Percentiles rank a stretch among this genome's conserved stretches.
phyloP scores from a whole-genome alignment of 2,797 vertebrate species.

The Rhinoraja longicauda region DNA sequence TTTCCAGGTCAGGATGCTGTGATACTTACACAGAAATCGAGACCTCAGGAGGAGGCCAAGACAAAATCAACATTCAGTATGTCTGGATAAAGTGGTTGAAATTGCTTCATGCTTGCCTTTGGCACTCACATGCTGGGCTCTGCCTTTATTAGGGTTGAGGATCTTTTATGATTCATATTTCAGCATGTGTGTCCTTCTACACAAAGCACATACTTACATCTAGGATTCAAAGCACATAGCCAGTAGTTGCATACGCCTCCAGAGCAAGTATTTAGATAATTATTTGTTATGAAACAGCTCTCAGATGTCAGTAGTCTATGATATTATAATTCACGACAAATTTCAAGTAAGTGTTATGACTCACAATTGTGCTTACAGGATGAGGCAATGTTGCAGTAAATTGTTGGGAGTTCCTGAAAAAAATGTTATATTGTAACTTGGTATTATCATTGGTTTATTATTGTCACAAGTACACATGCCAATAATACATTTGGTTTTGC shows the following conservation, averaged over 20 bases:
- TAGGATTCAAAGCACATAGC: not conserved
- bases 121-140: too few relatives aligned
- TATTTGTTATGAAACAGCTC: not conserved
- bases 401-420: not conserved
- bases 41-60: too few relatives aligned
- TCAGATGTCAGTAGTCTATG: not conserved
- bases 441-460: too few relatives aligned
- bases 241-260: not conserved
- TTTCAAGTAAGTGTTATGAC: not conserved
- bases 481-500: too few relatives aligned
- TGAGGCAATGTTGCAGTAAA: not conserved
- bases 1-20: too few relatives aligned
- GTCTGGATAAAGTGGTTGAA: too few relatives aligned
- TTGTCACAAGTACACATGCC: too few relatives aligned
- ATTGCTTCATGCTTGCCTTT: too few relatives aligned
- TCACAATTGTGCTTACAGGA: not conserved
- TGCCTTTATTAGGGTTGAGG: not conserved
- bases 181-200: not conserved
- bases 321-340: not conserved
- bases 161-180: not conserved
- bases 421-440: too few relatives aligned
- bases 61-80: too few relatives aligned
- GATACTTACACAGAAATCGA: too few relatives aligned
- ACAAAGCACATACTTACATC: not conserved
- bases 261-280: not conserved